These are phyloP conservation scores for Pterostichus niger DNA, from an alignment of 2,888 invertebrate species.

Conservation along the genomic window DNA sequence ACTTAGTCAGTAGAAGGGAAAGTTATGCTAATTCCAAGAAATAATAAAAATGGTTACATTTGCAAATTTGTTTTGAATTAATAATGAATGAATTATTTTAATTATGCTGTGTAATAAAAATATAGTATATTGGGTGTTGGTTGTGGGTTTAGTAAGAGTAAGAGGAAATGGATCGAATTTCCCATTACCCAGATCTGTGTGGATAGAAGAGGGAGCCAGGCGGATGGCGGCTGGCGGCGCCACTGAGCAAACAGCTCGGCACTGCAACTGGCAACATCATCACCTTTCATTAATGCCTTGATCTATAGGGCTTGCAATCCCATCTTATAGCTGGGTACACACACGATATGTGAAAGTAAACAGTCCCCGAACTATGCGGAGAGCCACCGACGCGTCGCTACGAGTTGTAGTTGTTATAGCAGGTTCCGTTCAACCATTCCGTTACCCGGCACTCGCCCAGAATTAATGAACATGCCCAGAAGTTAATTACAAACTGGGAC, in stretches of 20 bases:
- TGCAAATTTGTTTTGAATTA: neutral
- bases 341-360: constrained; percentile 47
- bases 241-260: constrained; percentile 46
- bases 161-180: constrained; percentile 54
- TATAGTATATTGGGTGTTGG: constrained; percentile 21
- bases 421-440: neutral
- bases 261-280: constrained; percentile 64
- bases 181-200: constrained; percentile 39
- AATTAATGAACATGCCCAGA: constrained; percentile 61
- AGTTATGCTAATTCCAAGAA: too few relatives aligned
- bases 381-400: neutral
- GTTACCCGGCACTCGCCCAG: constrained; percentile 15
- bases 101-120: constrained; percentile 22
- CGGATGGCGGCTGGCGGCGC: constrained; percentile 18
- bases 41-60: too few relatives aligned
- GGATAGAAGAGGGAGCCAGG: constrained; percentile 17
- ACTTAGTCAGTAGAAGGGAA: too few relatives aligned
- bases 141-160: constrained; percentile 29
- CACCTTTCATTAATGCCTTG: constrained; percentile 66
- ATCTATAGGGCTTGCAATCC: constrained; percentile 65
- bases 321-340: constrained; percentile 65
- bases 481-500: constrained; percentile 57
- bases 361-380: constrained; percentile 15
- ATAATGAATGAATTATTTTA: constrained; percentile 11
- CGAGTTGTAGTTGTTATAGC: neutral